Evolutionary conservation across 2,888 invertebrate species (phyloP).

Genomic region (Atrina japonica): DNA sequence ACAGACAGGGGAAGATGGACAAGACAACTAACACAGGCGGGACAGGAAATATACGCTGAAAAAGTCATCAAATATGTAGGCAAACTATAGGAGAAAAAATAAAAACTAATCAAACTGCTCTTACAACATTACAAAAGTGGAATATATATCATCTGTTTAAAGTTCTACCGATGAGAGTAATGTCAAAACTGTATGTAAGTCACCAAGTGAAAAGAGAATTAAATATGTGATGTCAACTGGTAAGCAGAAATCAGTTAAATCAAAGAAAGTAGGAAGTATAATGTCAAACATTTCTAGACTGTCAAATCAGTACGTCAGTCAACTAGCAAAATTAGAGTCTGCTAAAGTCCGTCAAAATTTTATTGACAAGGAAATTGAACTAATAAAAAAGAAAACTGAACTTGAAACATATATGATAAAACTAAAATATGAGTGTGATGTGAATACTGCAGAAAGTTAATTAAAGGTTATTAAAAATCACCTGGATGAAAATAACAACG

Average conservation of each 20-base stretch:
- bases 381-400: slow-evolving; percentile 10
- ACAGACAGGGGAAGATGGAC: not conserved
- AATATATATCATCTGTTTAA: too few species aligned
- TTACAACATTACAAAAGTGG: too few species aligned
- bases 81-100: too few species aligned
- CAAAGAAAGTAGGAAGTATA: too few species aligned
- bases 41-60: too few species aligned
- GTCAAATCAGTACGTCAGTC: not conserved
- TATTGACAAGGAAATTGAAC: slow-evolving; percentile 1
- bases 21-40: not conserved
- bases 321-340: not conserved
- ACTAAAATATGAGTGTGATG: not conserved
- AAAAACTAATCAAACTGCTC: too few species aligned
- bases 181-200: not conserved
- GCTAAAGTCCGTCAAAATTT: not conserved
- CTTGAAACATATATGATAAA: slow-evolving; percentile 12
- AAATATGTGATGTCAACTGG: not conserved
- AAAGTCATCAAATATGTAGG: too few species aligned
- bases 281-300: too few species aligned
- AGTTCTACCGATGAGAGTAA: too few species aligned
- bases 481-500: not conserved
- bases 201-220: not conserved
- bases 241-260: too few species aligned
- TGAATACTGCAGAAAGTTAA: not conserved
- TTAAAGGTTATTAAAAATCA: not conserved